Evolutionary conservation across 1,140 invertebrate species (phyloP), one percentile per base, ranked within the genome.

Genomic region (Steinernema khuongi): DNA sequence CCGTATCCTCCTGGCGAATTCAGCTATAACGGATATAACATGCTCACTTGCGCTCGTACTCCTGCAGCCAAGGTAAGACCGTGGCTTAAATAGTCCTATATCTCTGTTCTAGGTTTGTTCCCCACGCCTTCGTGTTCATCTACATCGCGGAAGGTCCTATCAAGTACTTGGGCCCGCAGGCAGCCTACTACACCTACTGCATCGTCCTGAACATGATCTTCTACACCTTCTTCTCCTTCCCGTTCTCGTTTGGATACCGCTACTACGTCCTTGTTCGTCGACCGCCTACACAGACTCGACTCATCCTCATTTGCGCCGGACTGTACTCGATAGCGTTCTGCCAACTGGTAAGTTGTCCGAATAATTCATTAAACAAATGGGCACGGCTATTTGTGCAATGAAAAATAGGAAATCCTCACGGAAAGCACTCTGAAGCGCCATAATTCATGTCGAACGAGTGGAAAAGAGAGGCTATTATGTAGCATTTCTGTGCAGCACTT

Each of bases 1-100:
- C 50, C 50, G 50, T 26, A 60, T 60, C 50, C 50, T 60, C 50
- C 19, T 60, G 11, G 50, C 11, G 26, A 60, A 60, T 60, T 60
- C 50, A 4, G 50, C 50, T 7, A 14, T 60, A 14, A 60, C 50
- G 14, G 50, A 60, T 22, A 14, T 60, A 14, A 60, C 22, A 14
- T 60, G 50, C 50, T n/a, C 50, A 22, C 14, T 60, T 11, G 50
- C 50, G 50, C 50, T 60, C 4, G 22, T 60, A 4, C 26, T 60
- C 50, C 50, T 60, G 7, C 50, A 60, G 26, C 50, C 50, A 4
- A 60, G 50, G 50, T 26, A n/a, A n/a, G n/a, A n/a, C n/a, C n/a
- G n/a, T n/a, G n/a, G n/a, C n/a, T n/a, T n/a, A n/a, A n/a, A n/a
- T n/a, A n/a, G n/a, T n/a, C n/a, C n/a, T n/a, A n/a, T n/a, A n/a